A percentile compares a stretch with the other conserved stretches of the same genome.
Conservation (phyloP, 2,797 vertebrate species). For the Antennarius maculatus region DNA sequence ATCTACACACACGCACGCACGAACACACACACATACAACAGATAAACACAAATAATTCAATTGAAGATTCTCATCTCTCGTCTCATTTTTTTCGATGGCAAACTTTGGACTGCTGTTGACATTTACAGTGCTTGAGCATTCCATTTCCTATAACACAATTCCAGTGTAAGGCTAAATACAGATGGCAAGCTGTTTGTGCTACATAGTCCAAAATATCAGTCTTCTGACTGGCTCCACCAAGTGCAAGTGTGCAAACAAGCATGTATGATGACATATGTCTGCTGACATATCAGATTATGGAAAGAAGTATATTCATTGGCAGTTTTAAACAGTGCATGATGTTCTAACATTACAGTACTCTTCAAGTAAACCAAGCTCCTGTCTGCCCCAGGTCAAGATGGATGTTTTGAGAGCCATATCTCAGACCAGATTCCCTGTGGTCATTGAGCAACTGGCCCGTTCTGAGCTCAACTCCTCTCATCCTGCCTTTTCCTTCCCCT, state of each 20-base stretch:
- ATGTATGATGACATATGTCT: slow-evolving; percentile 17
- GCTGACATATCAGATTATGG: slow-evolving; percentile 61
- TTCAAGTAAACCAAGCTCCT: slow-evolving; percentile 62
- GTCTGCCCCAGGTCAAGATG: slow-evolving; percentile 63
- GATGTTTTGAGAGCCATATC: slow-evolving; percentile 69
- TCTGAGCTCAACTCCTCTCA: slow-evolving; percentile 43
- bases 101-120: no score
- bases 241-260: slow-evolving; percentile 9
- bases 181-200: slow-evolving; percentile 27
- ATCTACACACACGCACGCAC: no score
- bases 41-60: neutral
- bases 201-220: neutral
- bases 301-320: slow-evolving; percentile 55
- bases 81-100: no score
- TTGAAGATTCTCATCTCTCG: no score
- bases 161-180: no score
- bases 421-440: slow-evolving; percentile 64
- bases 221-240: slow-evolving; percentile 19
- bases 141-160: no score
- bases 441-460: slow-evolving; percentile 54
- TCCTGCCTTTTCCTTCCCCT: slow-evolving; percentile 53
- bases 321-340: slow-evolving; percentile 52
- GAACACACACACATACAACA: slow-evolving; percentile 19
- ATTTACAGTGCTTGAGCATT: no score
- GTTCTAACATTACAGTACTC: slow-evolving; percentile 62